Evolutionary conservation across 2,797 vertebrate genomes (phyloP).

Genomic region (Coracias cyanogaster): DNA sequence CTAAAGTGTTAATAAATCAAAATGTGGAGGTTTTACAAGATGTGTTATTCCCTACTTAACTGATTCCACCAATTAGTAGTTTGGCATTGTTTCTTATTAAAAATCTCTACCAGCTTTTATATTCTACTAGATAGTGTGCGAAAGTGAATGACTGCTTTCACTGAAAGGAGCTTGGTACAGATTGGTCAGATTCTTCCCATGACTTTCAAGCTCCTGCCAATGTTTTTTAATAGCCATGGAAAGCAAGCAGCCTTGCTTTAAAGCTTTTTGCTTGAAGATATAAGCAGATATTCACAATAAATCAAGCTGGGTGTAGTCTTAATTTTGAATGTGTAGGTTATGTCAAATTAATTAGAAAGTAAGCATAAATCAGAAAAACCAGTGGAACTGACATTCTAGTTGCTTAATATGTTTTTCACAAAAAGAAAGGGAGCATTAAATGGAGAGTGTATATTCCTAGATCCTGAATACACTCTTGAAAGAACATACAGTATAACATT

Average conservation of each 20-base stretch:
- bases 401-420: constrained; percentile 11
- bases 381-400: not conserved
- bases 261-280: not conserved
- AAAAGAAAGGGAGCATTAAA: constrained; percentile 49
- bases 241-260: not conserved
- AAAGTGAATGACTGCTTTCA: not conserved
- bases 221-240: not conserved
- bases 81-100: not conserved
- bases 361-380: not conserved
- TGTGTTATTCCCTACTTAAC: not conserved
- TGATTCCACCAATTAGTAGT: not conserved
- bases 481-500: constrained; percentile 33
- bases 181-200: not conserved
- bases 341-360: not conserved
- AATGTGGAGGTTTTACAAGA: not conserved
- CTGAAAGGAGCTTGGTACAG: not conserved
- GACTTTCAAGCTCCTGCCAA: not conserved
- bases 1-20: not conserved
- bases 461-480: constrained; percentile 4
- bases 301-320: not conserved
- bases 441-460: not conserved
- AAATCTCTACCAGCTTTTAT: not conserved
- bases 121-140: not conserved
- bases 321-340: not conserved
- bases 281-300: not conserved